Conservation (phyloP, 2,113 vertebrate species). For the Falco punctatus region DNA sequence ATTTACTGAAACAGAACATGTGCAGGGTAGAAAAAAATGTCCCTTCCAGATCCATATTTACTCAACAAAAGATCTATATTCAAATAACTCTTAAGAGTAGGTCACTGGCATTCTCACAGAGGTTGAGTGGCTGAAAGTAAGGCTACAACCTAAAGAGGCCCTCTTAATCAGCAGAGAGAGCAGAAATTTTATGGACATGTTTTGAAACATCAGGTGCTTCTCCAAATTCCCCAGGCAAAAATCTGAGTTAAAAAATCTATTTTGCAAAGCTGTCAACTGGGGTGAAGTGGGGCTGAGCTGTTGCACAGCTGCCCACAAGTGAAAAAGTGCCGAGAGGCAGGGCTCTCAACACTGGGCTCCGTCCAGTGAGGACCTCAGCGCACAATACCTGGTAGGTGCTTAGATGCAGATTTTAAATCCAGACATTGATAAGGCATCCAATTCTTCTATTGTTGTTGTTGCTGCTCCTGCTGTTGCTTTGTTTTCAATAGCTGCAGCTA, state of each 20-base stretch:
- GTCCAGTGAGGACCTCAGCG: neutral
- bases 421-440: neutral
- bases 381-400: neutral
- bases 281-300: neutral
- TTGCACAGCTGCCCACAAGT: neutral
- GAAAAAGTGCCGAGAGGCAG: neutral
- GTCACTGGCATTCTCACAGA: neutral
- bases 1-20: neutral
- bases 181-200: neutral
- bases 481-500: conserved; percentile 36
- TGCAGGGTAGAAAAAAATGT: neutral
- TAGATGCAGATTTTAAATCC: neutral
- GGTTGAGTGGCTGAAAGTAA: neutral
- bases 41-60: neutral
- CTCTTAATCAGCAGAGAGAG: neutral
- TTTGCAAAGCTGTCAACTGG: neutral
- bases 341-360: neutral
- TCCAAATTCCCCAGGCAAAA: neutral
- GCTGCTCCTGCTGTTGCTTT: neutral
- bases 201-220: neutral
- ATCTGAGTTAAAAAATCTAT: neutral
- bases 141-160: neutral
- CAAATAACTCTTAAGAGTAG: neutral
- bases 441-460: neutral
- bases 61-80: neutral